Conservation (phyloP, 2,113 vertebrate genomes). For the Speoplatyrhinus poulsoni region DNA sequence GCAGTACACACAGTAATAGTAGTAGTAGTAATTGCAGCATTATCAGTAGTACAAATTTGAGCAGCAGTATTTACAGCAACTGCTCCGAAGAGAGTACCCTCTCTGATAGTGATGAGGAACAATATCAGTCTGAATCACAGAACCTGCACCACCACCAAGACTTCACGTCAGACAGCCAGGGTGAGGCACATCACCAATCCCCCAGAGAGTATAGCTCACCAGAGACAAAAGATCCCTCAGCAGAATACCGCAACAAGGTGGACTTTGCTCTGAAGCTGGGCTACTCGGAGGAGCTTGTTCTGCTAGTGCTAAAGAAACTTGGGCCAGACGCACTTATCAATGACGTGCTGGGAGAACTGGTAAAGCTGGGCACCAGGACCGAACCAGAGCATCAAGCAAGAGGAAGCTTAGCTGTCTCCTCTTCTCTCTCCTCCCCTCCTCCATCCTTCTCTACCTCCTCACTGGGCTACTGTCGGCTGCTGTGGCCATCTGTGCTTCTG, state of each 20-base stretch:
- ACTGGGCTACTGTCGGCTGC: conserved; percentile 81
- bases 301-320: conserved; percentile 91
- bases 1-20: conserved; percentile 61
- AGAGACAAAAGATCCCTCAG: conserved; percentile 73
- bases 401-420: conserved; percentile 40
- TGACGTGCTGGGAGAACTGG: conserved; percentile 94
- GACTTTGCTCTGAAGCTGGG: conserved; percentile 97
- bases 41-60: conserved; percentile 31
- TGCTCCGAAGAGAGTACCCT: conserved; percentile 86
- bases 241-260: conserved; percentile 90
- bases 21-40: background rate
- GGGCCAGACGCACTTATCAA: conserved; percentile 94
- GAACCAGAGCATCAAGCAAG: conserved; percentile 80
- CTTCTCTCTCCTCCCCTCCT: conserved; percentile 43
- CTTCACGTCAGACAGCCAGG: conserved; percentile 16
- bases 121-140: conserved; percentile 41
- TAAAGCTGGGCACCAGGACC: conserved; percentile 92
- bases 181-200: background rate
- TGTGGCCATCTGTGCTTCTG: conserved; percentile 78
- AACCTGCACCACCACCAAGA: conserved; percentile 23
- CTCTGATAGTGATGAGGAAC: conserved; percentile 89
- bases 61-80: conserved; percentile 61
- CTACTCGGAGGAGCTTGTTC: conserved; percentile 92
- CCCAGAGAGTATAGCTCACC: conserved; percentile 73
- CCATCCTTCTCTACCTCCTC: conserved; percentile 48